Evolutionary conservation across 2,113 vertebrate genomes (phyloP).

Genomic region (Ginglymostoma cirratum): DNA sequence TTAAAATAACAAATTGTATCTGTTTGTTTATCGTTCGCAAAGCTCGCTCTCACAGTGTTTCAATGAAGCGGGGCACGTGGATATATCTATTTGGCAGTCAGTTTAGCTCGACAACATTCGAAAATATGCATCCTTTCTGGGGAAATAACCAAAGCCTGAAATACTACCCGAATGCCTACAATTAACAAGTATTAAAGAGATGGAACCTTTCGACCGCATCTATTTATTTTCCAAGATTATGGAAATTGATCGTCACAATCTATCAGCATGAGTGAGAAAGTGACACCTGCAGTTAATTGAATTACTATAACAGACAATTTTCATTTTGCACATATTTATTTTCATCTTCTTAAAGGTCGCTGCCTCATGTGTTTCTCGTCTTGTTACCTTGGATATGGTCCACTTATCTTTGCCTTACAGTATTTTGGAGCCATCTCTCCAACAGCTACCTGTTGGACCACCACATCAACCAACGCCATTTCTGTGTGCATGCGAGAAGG

Average conservation of each 20-base stretch:
- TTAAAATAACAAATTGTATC: too few relatives aligned
- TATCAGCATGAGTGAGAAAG: neutral
- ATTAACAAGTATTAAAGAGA: neutral
- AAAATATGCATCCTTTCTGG: neutral
- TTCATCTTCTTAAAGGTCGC: neutral
- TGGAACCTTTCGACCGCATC: neutral
- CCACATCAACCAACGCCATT: neutral
- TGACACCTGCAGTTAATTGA: neutral
- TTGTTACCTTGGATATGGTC: neutral
- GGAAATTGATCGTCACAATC: neutral
- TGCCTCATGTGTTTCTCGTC: neutral
- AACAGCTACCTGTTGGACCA: neutral
- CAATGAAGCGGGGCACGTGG: neutral
- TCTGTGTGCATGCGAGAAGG: neutral
- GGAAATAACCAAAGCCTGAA: too few relatives aligned
- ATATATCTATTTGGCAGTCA: neutral
- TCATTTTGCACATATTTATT: neutral
- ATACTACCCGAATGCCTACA: neutral
- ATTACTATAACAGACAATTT: neutral
- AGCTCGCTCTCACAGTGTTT: neutral
- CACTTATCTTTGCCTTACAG: too few relatives aligned
- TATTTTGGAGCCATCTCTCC: neutral
- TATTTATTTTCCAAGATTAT: neutral
- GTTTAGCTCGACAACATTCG: neutral
- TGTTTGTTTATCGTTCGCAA: too few relatives aligned